phyloP scores from a whole-genome alignment of 2,797 vertebrate genomes.

The Aulostomus chinensis region DNA sequence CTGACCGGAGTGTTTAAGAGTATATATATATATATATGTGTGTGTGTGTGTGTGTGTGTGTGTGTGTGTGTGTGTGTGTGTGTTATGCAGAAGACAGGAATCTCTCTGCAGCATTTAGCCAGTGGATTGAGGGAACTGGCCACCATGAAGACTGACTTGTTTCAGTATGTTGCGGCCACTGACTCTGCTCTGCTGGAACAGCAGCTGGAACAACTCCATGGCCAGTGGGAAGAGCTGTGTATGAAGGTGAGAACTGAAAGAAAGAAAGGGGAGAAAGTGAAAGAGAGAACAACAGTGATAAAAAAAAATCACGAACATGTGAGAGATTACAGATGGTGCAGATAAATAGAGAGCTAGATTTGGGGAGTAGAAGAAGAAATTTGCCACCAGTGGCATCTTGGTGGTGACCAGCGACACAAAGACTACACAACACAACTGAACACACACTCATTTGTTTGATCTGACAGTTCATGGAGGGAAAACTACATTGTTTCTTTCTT shows the following conservation, averaged over 20 bases:
- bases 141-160: slow-evolving; percentile 85
- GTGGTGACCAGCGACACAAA: slow-evolving; percentile 60
- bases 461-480: slow-evolving; percentile 52
- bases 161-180: slow-evolving; percentile 77
- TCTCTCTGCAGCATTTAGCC: slow-evolving; percentile 81
- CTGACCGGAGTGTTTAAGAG: slow-evolving; percentile 43
- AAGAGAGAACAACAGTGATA: no score
- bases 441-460: slow-evolving; percentile 40
- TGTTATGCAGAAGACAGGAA: slow-evolving; percentile 91
- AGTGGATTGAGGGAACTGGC: slow-evolving; percentile 79
- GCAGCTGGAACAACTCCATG: slow-evolving; percentile 86
- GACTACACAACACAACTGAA: slow-evolving; percentile 37
- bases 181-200: slow-evolving; percentile 85
- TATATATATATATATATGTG: slow-evolving; percentile 23
- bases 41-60: slow-evolving; percentile 55
- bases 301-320: neutral
- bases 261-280: neutral
- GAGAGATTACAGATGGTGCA: slow-evolving; percentile 9
- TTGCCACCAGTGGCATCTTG: slow-evolving; percentile 43
- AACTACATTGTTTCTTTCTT: slow-evolving; percentile 2
- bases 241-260: slow-evolving; percentile 70
- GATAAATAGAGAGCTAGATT: slow-evolving; percentile 19
- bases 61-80: slow-evolving; percentile 49
- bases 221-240: slow-evolving; percentile 91
- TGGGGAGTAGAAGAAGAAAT: slow-evolving; percentile 37